Percentiles rank a stretch among this genome's conserved stretches.
Evolutionary conservation across 1,140 invertebrate genomes (phyloP).

Genomic region (Penaeus indicus): DNA sequence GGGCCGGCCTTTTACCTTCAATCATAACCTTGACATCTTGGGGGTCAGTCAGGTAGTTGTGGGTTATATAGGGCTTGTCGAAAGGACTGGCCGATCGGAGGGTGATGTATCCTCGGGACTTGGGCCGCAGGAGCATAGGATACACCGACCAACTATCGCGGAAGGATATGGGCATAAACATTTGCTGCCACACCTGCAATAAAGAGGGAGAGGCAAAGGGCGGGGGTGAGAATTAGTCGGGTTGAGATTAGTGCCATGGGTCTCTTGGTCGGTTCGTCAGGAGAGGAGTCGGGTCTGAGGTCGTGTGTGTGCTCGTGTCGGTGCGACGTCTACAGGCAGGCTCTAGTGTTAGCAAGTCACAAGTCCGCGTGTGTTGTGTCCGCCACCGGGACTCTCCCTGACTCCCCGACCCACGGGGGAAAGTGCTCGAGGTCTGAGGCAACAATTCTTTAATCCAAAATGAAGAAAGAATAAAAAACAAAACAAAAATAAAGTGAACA

Average conservation of each 20-base stretch:
- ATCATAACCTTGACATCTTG: constrained; percentile 84
- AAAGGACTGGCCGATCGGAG: constrained; percentile 87
- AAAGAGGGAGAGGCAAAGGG: neutral
- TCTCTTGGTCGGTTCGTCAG: too few species aligned
- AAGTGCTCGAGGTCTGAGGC: too few species aligned
- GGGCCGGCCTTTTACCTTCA: constrained; percentile 75
- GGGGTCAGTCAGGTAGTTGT: constrained; percentile 88
- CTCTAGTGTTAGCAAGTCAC: too few species aligned
- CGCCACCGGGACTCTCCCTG: too few species aligned
- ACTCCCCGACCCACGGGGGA: too few species aligned
- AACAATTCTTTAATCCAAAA: neutral
- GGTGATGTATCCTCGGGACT: constrained; percentile 83
- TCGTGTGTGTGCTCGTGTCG: too few species aligned
- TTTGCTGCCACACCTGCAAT: constrained; percentile 65
- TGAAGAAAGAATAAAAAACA: neutral
- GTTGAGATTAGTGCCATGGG: too few species aligned
- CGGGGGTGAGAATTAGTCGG: too few species aligned
- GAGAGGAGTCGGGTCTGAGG: too few species aligned
- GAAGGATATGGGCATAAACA: constrained; percentile 77
- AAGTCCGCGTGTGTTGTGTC: too few species aligned
- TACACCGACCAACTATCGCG: constrained; percentile 88
- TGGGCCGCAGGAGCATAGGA: constrained; percentile 83
- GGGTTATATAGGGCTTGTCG: constrained; percentile 92
- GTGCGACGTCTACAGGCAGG: too few species aligned
- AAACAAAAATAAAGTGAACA: neutral